Evolutionary conservation across 2,797 vertebrate genomes (phyloP).

Genomic region (Sternotherus odoratus): DNA sequence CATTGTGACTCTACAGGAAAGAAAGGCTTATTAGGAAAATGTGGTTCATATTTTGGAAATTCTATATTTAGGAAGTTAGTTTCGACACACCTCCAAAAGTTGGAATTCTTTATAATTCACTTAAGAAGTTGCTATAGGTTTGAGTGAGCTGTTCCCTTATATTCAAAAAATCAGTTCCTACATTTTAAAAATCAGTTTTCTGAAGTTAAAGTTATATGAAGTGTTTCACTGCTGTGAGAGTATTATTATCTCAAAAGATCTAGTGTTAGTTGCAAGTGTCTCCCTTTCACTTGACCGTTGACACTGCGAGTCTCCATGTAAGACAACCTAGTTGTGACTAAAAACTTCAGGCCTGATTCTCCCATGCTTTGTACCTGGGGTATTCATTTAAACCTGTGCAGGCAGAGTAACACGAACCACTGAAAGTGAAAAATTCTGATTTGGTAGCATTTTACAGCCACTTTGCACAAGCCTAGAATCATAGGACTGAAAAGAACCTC

Average conservation of each 20-base stretch:
- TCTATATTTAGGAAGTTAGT: neutral
- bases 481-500: too few species aligned
- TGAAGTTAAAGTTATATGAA: neutral
- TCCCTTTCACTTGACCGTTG: neutral
- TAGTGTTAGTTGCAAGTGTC: neutral
- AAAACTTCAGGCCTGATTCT: neutral
- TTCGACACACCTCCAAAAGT: too few species aligned
- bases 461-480: neutral
- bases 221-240: neutral
- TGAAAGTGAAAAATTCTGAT: neutral
- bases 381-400: neutral
- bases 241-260: neutral
- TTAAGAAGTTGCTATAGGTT: neutral
- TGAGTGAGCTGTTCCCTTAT: neutral
- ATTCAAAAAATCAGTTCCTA: neutral
- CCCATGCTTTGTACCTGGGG: neutral
- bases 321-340: neutral
- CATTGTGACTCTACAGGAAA: constrained; percentile 90
- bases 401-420: neutral
- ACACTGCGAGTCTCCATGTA: neutral
- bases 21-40: constrained; percentile 53
- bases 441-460: neutral
- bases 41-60: neutral
- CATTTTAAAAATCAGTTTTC: neutral
- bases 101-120: neutral